Conservation (phyloP, 2,888 invertebrate genomes). For the Sceliomorpha sp. region DNA sequence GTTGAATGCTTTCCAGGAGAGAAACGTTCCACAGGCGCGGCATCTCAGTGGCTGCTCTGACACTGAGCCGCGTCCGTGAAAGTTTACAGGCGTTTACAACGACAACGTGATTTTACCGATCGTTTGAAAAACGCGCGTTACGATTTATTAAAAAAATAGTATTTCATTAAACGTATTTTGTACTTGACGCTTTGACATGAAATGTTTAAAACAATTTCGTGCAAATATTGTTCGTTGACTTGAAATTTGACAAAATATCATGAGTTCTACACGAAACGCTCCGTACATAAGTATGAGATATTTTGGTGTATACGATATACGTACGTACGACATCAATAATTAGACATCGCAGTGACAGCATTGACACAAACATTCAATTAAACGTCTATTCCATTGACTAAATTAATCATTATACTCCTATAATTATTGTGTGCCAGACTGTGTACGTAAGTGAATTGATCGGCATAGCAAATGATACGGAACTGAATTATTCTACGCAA, state of each 20-base stretch:
- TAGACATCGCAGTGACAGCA: conserved; percentile 8
- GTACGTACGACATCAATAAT: conserved; percentile 13
- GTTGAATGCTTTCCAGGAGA: conserved; percentile 65
- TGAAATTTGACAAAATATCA: no score
- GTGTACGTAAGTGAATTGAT: conserved; percentile 3
- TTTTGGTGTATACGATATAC: background rate
- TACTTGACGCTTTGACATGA: no score
- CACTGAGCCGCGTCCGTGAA: conserved; percentile 71
- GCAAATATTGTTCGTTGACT: no score
- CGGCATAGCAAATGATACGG: conserved; percentile 3
- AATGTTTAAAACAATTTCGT: no score
- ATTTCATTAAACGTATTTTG: no score
- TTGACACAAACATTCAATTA: conserved; percentile 15
- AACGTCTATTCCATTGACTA: conserved; percentile 3
- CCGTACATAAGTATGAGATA: background rate
- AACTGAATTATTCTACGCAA: conserved; percentile 3
- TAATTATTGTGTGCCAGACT: conserved; percentile 9
- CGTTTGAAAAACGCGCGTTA: no score
- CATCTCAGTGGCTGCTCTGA: conserved; percentile 77
- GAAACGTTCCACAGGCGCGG: conserved; percentile 70
- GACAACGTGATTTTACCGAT: no score
- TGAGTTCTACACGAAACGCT: conserved; percentile 1
- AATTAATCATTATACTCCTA: conserved; percentile 8
- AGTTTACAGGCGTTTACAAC: conserved; percentile 2
- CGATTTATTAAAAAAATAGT: no score